A percentile compares a stretch with the other conserved stretches of the same genome.
These are phyloP conservation scores for Aphelocoma californica DNA, from an alignment of 2,797 vertebrate species.

Conservation along the genomic window DNA sequence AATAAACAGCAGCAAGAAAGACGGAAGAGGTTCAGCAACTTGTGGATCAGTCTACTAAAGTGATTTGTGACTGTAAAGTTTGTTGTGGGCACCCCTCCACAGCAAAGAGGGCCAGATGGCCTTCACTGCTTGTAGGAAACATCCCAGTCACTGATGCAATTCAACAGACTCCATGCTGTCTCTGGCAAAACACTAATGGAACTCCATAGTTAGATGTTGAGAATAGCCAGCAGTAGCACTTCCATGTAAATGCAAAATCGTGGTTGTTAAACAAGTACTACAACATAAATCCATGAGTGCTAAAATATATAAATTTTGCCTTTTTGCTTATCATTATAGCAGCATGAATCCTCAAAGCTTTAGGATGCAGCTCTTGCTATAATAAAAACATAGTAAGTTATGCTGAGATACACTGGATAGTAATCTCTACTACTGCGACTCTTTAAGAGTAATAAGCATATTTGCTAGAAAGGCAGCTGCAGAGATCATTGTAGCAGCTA, in stretches of 20 bases:
- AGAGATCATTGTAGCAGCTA: background rate
- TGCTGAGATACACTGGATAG: background rate
- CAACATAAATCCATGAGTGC: background rate
- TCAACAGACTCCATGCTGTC: background rate
- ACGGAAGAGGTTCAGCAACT: background rate
- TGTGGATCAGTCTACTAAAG: background rate
- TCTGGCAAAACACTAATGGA: background rate
- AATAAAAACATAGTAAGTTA: background rate
- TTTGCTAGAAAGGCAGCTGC: background rate
- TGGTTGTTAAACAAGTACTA: background rate
- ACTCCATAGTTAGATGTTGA: background rate
- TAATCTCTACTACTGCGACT: background rate
- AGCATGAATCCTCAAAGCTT: background rate
- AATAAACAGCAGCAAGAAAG: background rate
- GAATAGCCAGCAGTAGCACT: background rate
- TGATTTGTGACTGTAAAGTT: background rate
- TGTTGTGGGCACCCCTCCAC: background rate
- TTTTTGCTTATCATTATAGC: background rate
- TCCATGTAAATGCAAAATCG: background rate
- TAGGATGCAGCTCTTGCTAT: background rate
- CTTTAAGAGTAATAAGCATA: background rate
- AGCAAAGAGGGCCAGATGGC: background rate
- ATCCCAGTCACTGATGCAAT: background rate
- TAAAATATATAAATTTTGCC: background rate
- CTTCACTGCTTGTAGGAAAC: background rate